A percentile compares a stretch with the other conserved stretches of the same genome.
phyloP scores from a whole-genome alignment of 2,888 invertebrate species.

The Diloba caeruleocephala region DNA sequence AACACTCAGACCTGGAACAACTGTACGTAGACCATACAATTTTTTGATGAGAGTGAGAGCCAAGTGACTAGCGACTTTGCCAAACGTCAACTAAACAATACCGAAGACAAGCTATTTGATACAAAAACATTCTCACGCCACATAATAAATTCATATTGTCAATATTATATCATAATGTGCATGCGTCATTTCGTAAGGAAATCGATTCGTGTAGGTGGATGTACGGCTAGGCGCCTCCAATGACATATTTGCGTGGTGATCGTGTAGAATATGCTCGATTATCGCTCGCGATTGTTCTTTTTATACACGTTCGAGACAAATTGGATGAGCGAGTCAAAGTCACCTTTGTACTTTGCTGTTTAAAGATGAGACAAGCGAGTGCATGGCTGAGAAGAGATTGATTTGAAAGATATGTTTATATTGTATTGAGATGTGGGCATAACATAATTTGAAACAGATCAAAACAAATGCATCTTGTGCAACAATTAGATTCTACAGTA shows the following conservation, averaged over 20 bases:
- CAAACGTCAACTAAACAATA: no score
- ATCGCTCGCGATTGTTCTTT: constrained; percentile 18
- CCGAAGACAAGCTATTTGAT: no score
- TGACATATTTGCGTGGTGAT: constrained; percentile 25
- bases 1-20: no score
- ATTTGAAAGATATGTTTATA: no score
- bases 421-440: no score
- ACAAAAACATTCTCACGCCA: constrained; percentile 8
- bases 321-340: background rate
- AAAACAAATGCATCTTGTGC: no score
- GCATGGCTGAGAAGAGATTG: no score
- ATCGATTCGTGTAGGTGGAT: constrained; percentile 34
- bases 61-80: no score
- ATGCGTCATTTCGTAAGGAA: constrained; percentile 42
- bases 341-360: background rate
- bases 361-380: background rate
- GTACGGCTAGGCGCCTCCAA: constrained; percentile 37
- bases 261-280: constrained; percentile 25
- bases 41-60: no score
- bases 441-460: no score
- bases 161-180: constrained; percentile 32
- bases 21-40: no score
- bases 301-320: constrained; percentile 1
- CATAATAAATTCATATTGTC: constrained; percentile 25
- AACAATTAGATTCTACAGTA: no score